Percentiles rank a stretch among this genome's conserved stretches.
phyloP scores from a whole-genome alignment of 2,888 invertebrate genomes.

The Ectobius pallidus region DNA sequence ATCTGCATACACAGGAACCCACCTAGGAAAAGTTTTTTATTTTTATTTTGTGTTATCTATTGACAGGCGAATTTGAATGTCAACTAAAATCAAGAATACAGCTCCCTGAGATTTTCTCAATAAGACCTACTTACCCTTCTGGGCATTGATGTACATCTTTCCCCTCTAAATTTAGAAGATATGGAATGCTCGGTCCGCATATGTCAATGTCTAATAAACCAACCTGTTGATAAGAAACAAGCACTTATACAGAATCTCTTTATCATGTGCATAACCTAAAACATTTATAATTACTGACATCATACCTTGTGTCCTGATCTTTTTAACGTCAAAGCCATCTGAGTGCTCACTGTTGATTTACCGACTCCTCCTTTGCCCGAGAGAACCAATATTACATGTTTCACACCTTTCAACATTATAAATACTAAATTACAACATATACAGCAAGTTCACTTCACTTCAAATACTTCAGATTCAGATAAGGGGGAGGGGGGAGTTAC shows the following conservation, averaged over 20 bases:
- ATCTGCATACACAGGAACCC: constrained; percentile 93
- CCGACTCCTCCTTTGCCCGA: constrained; percentile 99
- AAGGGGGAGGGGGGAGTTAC: too few species aligned
- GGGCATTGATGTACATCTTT: constrained; percentile 87
- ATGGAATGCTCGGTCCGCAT: constrained; percentile 94
- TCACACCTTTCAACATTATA: constrained; percentile 78
- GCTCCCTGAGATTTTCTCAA: too few species aligned
- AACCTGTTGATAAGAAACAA: constrained; percentile 65
- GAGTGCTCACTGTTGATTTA: constrained; percentile 95
- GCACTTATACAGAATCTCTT: constrained; percentile 5
- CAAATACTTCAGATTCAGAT: too few species aligned
- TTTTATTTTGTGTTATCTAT: too few species aligned
- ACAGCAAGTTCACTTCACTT: too few species aligned
- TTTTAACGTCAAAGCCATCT: constrained; percentile 85
- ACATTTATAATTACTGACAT: not conserved
- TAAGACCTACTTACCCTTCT: constrained; percentile 66
- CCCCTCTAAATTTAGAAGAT: constrained; percentile 83
- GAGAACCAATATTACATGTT: constrained; percentile 87
- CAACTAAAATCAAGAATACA: too few species aligned
- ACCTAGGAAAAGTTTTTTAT: constrained; percentile 57
- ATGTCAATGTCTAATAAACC: constrained; percentile 92
- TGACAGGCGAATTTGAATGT: too few species aligned
- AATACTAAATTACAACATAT: too few species aligned
- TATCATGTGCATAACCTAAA: too few species aligned
- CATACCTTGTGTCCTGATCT: constrained; percentile 82